These are phyloP conservation scores for Xylocopa sonorina DNA, from an alignment of 1,140 invertebrate genomes.

Conservation along the genomic window DNA sequence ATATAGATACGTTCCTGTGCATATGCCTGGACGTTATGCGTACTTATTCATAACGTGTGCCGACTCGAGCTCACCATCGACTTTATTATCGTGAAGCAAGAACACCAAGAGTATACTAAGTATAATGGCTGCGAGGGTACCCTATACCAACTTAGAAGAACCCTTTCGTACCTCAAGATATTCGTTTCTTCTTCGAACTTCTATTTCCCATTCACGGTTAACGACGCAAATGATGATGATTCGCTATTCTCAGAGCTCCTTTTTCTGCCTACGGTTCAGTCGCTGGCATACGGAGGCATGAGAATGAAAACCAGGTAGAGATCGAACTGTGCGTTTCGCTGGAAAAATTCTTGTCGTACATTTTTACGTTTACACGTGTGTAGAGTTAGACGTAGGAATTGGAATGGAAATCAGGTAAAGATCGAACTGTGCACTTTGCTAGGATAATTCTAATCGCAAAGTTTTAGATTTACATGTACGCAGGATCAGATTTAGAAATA, in stretches of 20 bases:
- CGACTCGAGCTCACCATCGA: constrained; percentile 53
- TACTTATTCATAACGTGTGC: constrained; percentile 65
- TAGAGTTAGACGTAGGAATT: too few relatives aligned
- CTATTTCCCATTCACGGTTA: constrained; percentile 45
- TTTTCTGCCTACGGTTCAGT: constrained; percentile 18
- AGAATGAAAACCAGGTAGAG: too few relatives aligned
- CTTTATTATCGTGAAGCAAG: constrained; percentile 61
- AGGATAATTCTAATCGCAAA: too few relatives aligned
- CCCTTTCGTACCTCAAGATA: constrained; percentile 13
- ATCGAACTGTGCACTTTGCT: too few relatives aligned
- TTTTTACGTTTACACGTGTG: too few relatives aligned
- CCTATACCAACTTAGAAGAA: constrained; percentile 46
- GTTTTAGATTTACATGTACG: too few relatives aligned
- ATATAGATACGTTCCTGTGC: constrained; percentile 49
- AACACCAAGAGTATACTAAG: constrained; percentile 54
- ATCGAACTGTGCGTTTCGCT: too few relatives aligned
- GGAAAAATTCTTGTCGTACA: too few relatives aligned
- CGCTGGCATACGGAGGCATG: too few relatives aligned
- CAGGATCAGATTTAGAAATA: too few relatives aligned
- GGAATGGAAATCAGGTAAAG: too few relatives aligned
- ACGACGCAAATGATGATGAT: constrained; percentile 56
- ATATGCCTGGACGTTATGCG: constrained; percentile 41
- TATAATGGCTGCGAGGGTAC: constrained; percentile 54
- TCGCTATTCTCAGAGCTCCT: constrained; percentile 48
- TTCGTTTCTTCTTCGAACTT: constrained; percentile 24